A percentile compares a stretch with the other conserved stretches of the same genome.
Evolutionary conservation across 2,888 invertebrate genomes (phyloP).

Genomic region (Eupithecia centaureata): DNA sequence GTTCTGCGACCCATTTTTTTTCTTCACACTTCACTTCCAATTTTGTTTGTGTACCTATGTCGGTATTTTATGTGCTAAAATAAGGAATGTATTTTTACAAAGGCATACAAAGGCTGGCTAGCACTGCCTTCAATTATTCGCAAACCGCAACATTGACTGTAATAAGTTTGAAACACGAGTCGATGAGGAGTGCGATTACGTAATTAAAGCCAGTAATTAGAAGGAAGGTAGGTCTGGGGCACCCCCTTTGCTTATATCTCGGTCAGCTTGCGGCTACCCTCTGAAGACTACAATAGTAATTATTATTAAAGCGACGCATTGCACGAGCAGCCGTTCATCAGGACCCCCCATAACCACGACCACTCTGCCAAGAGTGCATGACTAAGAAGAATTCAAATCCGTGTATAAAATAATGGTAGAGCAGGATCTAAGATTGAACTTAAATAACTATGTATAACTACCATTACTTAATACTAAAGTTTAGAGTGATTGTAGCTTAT

Average conservation of each 20-base stretch:
- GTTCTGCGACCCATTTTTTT: no score
- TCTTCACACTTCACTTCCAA: no score
- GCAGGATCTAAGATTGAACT: background rate
- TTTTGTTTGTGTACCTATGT: background rate
- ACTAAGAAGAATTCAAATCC: no score
- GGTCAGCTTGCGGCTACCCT: constrained; percentile 13
- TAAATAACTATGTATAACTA: background rate
- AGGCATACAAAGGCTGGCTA: no score
- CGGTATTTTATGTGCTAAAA: no score
- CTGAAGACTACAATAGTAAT: constrained; percentile 4
- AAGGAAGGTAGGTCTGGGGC: constrained; percentile 48
- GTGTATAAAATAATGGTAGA: background rate
- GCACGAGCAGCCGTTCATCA: no score
- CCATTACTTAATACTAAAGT: no score
- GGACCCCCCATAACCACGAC: no score
- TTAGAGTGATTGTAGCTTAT: no score
- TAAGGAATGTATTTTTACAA: no score
- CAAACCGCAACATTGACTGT: constrained; percentile 37
- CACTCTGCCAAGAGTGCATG: no score
- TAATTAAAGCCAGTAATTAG: constrained; percentile 57
- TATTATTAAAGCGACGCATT: no score
- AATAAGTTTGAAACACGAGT: constrained; percentile 43
- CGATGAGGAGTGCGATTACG: constrained; percentile 42
- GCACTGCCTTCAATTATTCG: background rate
- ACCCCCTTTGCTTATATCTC: constrained; percentile 17